Percentiles rank a stretch among this genome's conserved stretches.
Conservation (phyloP, 2,888 invertebrate genomes). For the Megastigmus dorsalis region DNA sequence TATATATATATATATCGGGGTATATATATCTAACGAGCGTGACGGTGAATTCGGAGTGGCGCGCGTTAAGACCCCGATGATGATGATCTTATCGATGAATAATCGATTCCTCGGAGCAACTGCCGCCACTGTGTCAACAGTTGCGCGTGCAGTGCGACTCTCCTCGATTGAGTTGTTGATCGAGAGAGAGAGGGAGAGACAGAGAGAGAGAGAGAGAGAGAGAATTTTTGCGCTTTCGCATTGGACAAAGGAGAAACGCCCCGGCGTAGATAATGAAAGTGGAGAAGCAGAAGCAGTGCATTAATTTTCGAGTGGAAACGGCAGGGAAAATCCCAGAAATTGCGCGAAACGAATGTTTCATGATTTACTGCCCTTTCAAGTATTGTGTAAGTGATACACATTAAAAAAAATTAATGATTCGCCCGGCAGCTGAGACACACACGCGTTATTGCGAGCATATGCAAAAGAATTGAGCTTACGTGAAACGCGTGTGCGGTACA, state of each 20-base stretch:
- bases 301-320: constrained; percentile 41
- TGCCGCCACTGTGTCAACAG: constrained; percentile 48
- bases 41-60: constrained; percentile 25
- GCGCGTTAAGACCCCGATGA: background rate
- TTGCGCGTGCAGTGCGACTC: background rate
- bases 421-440: constrained; percentile 46
- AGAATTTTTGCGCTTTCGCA: background rate
- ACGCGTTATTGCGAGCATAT: background rate
- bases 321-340: constrained; percentile 12
- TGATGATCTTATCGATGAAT: constrained; percentile 56
- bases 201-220: background rate
- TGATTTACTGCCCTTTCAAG: constrained; percentile 44
- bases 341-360: constrained; percentile 48
- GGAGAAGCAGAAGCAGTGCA: constrained; percentile 32
- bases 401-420: constrained; percentile 52
- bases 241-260: constrained; percentile 36
- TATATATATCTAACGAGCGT: constrained; percentile 43
- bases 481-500: background rate
- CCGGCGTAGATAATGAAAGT: constrained; percentile 42
- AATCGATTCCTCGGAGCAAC: constrained; percentile 54
- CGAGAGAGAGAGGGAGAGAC: background rate
- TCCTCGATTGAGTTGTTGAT: constrained; percentile 49
- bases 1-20: background rate
- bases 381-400: constrained; percentile 28
- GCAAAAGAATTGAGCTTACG: constrained; percentile 19